Percentiles rank a stretch among this genome's conserved stretches.
Conservation (phyloP, 2,888 invertebrate species). For the Xestia rhomboidea region DNA sequence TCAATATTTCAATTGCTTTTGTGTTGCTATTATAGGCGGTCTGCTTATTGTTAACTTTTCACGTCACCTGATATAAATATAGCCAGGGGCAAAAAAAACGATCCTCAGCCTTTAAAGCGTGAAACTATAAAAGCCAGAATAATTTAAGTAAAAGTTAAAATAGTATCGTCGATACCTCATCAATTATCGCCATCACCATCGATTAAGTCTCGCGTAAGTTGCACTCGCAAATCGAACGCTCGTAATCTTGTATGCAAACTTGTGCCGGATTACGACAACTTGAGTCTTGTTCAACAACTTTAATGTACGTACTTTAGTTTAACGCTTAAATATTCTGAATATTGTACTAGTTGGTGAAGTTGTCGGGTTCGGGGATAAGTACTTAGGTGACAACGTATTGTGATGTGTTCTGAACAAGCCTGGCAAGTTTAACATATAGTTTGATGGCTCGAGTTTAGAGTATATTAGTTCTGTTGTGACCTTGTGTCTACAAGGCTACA, state of each 20-base stretch:
- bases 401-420: conserved; percentile 41
- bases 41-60: neutral
- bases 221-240: conserved; percentile 58
- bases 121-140: too few relatives aligned
- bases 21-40: neutral
- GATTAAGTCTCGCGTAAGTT: conserved; percentile 40
- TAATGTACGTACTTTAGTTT: conserved; percentile 55
- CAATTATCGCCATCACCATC: conserved; percentile 22
- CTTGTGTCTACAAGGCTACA: neutral
- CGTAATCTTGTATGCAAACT: conserved; percentile 62
- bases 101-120: neutral
- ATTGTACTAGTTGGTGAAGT: conserved; percentile 55
- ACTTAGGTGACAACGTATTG: conserved; percentile 53
- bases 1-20: conserved; percentile 24
- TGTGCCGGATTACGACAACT: conserved; percentile 60
- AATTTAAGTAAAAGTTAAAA: neutral
- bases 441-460: conserved; percentile 29
- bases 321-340: conserved; percentile 63
- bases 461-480: conserved; percentile 12
- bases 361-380: conserved; percentile 19
- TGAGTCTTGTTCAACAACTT: conserved; percentile 59
- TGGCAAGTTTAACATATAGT: conserved; percentile 35
- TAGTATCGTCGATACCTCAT: conserved; percentile 12
- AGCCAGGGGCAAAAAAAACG: neutral
- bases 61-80: too few relatives aligned